Percentiles rank a stretch among this genome's conserved stretches.
These are phyloP conservation scores for Rhagophthalmus giganteus DNA, from an alignment of 2,888 invertebrate genomes.

Conservation along the genomic window DNA sequence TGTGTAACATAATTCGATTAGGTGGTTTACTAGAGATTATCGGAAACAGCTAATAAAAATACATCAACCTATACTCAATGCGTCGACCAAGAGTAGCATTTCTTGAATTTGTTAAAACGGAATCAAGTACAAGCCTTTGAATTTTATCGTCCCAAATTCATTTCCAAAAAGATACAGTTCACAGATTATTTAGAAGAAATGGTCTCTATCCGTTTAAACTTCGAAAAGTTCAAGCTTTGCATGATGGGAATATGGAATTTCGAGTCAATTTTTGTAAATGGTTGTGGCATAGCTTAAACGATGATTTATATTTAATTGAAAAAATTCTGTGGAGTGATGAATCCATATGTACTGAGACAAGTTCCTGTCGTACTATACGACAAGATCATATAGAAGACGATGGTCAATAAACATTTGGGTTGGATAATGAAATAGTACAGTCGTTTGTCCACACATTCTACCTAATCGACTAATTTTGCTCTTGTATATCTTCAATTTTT, in stretches of 20 bases:
- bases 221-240: background rate
- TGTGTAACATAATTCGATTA: background rate
- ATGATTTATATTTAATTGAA: background rate
- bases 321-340: slow-evolving; percentile 5
- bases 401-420: slow-evolving; percentile 1
- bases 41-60: background rate
- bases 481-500: background rate
- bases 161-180: background rate
- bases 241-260: background rate
- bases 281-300: too few species aligned
- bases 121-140: background rate
- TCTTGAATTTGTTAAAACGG: background rate
- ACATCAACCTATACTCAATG: background rate
- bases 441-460: background rate
- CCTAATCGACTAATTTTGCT: background rate
- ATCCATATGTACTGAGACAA: slow-evolving; percentile 4
- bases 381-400: slow-evolving; percentile 5
- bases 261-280: slow-evolving; percentile 3
- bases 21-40: background rate
- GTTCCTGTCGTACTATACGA: slow-evolving; percentile 8
- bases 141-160: background rate
- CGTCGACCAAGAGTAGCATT: background rate
- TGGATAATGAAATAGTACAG: background rate
- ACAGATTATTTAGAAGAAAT: background rate
- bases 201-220: background rate